Base-by-base conservation (phyloP, 2,888 invertebrate genomes). In the Branchipolynoe longqiensis region DNA sequence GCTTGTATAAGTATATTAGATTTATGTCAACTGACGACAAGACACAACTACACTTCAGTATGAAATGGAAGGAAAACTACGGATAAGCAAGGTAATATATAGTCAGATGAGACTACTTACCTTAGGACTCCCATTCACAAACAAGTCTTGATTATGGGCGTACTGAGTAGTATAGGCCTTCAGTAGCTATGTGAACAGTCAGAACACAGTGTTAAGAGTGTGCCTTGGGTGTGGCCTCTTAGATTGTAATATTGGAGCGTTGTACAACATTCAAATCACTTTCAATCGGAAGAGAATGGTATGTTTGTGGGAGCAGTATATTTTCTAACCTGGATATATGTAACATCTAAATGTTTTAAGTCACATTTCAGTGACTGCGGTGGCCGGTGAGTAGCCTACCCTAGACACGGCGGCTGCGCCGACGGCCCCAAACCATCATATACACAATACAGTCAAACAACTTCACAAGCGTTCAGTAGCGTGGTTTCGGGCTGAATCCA, bases 151-250 rank as follows among this genome's bases (percentile, higher is more conserved):
- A n/a, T n/a, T n/a, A n/a, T n/a, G n/a, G n/a, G n/a, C n/a, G n/a
- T n/a, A n/a, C n/a, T n/a, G n/a, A n/a, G n/a, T n/a, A n/a, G n/a
- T 48, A 48, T 48, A 12, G 48, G 8, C 48, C 48, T 48, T 48
- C n/a, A n/a, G n/a, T 48, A 18, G 48, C 48, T 18, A 12, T 48
- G 48, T 48, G 8, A 48, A 48, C 69, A 69, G 33, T 33, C 69
- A 69, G 33, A 28, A 25, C 31, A n/a, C 31, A 31, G 18, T 25
- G 62, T n/a, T 8, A 31, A n/a, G 62, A 62, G 25, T 62, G 25
- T 62, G 1, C 18, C 12, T 33, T 69, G 69, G 69, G 69, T 69
- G 69, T 69, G 69, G 69, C 38, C 69, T 8, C 38, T 69, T 2
- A 69, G 38, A 69, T 69, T 69, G 2, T 14, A 31, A 12, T 31